Evolutionary conservation across 2,113 vertebrate species (phyloP), one percentile per base, ranked within the genome.

Genomic region (Neodontobutis hainanensis): DNA sequence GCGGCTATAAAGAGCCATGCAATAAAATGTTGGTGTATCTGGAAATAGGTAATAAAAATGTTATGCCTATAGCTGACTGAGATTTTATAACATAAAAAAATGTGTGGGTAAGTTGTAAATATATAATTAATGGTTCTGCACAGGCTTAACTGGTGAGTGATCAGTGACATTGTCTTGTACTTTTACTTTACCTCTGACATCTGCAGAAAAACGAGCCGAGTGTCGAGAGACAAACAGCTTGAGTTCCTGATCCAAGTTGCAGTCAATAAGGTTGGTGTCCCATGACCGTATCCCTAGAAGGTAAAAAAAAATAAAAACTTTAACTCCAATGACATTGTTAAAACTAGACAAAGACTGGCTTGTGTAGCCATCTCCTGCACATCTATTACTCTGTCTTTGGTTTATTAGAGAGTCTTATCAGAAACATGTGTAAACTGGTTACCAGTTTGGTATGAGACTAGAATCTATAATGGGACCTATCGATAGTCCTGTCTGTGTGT

Each of bases 151-250:
- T 35, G n/a, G 67, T 8, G 55, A 68, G 58, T 15, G 0, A 47
- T 47, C 8, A 57, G 3, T 8, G 0, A 48, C 61, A 53, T 57
- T 12, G 8, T 35, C 0, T 19, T 65, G 44, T 8, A 48, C 11
- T 48, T 43, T 40, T 15, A 19, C 47, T 92, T 94, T 92, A 99
- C 97, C 97, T 98, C 91, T 92, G 58, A 96, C 95, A 67, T 99
- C 97, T 56, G 97, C 94, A 83, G 97, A 99, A 81, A 99, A 99
- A 72, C 96, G 92, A 63, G 96, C 97, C 0, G 97, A 99, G 88
- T 99, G 97, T 81, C 97, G 93, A 70, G 96, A 99, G 59, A 99
- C 97, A 71, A 99, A 99, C 68, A 99, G 95, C 77, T 99, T 99
- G 61, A 99, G 92, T 75, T 99, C 97, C 90, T 98, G 95, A 88